Evolutionary conservation across 2,888 invertebrate species (phyloP), one percentile per base, ranked within the genome.

Genomic region (Mythimna lalbum): DNA sequence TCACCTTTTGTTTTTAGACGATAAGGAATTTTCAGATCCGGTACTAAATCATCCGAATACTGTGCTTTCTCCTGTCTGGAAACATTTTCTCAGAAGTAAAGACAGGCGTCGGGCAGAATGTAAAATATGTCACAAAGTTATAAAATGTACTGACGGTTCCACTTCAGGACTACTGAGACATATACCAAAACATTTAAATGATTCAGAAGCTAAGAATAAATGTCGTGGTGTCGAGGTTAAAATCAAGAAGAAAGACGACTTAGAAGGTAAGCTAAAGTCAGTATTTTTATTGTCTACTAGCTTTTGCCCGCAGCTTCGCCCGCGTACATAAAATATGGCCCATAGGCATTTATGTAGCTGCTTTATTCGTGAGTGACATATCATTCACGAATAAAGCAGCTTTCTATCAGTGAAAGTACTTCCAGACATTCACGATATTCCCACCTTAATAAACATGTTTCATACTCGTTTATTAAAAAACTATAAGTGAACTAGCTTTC

Each of bases 71-170:
- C 49, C 64, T 6, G 74, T 63, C 2, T 71, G 73, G 70, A 39
- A 73, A 23, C 12, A 53, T 65, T 76, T 63, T 59, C 64, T 59
- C 0, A 52, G 64, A 53, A 76, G 72, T 27, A 63, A 57, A 19
- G 78, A 76, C 33, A 77, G 57, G 57, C 27, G 6, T 1, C 47
- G 27, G 1, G 75, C 74, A 6, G 65, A 74, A 52, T 72, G 72
- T 66, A 59, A 47, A 65, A 1, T 74, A 27, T 73, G 72, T 36
- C 12, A 3, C 27, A 59, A 57, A 31, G 43, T 73, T 2, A 21
- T 73, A 3, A 73, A 73, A 75, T 73, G 72, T 12, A 9, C 14
- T 6, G 10, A 2, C 7, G 63, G 63, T 1, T 73, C 73, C 33
- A 74, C 75, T 53, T 66, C 72, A 27, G 72, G 72, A 12, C 31